Percentiles rank a stretch among this genome's conserved stretches.
Conservation (phyloP, 2,888 invertebrate genomes). For the Diarsia rubi region DNA sequence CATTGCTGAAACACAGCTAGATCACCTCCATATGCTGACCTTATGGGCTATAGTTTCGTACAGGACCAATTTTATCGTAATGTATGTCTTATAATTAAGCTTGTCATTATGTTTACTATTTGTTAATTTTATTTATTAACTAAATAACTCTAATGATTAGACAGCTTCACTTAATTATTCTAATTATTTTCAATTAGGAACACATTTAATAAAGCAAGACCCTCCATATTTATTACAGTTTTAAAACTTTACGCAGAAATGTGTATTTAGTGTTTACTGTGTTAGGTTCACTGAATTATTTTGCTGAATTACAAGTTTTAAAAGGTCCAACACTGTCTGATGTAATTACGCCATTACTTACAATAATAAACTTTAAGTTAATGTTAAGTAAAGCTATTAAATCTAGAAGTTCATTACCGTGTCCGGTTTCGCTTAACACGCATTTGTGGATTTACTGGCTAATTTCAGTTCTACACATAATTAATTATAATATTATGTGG, state of each 20-base stretch:
- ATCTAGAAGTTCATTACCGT: conserved; percentile 16
- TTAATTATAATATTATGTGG: neutral
- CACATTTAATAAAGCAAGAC: conserved; percentile 17
- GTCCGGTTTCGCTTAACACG: neutral
- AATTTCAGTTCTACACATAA: neutral
- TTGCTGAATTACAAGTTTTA: conserved; percentile 13
- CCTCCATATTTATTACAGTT: conserved; percentile 1
- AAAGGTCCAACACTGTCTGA: conserved; percentile 21
- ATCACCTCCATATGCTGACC: no score
- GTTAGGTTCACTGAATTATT: conserved; percentile 14
- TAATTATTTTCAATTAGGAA: conserved; percentile 17
- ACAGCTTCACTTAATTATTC: neutral
- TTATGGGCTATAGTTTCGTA: no score
- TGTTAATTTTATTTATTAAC: no score
- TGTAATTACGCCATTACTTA: conserved; percentile 34
- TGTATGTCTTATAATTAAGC: no score
- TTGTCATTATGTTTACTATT: neutral
- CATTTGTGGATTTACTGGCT: neutral
- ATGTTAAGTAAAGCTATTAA: conserved; percentile 16
- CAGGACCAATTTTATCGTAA: no score
- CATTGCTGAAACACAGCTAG: neutral
- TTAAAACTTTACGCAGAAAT: conserved; percentile 4
- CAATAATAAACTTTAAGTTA: conserved; percentile 32
- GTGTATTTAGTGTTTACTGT: conserved; percentile 6
- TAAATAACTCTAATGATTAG: conserved; percentile 9